Evolutionary conservation across 2,888 invertebrate genomes (phyloP).

Genomic region (Ophonus ardosiacus): DNA sequence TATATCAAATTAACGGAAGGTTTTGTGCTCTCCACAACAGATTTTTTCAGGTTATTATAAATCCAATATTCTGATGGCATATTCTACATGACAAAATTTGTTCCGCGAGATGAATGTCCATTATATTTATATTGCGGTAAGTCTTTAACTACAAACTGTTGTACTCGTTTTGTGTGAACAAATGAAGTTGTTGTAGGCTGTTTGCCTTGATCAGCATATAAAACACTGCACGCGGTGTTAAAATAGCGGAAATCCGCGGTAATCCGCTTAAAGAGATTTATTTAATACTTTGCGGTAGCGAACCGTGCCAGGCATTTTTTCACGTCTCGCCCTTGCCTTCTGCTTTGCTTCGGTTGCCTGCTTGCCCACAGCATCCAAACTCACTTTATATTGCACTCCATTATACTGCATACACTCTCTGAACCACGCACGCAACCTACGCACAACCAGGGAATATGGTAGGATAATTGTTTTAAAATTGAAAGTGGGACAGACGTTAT

Average conservation of each 20-base stretch:
- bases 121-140: no score
- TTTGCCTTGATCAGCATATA: slow-evolving; percentile 58
- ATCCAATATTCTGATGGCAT: no score
- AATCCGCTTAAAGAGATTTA: slow-evolving; percentile 62
- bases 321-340: slow-evolving; percentile 42
- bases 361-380: no score
- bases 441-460: not conserved
- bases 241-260: slow-evolving; percentile 62
- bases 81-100: no score
- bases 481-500: no score
- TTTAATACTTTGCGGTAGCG: slow-evolving; percentile 62
- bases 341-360: no score
- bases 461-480: not conserved
- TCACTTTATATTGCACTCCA: not conserved
- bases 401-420: not conserved
- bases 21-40: no score
- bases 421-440: not conserved
- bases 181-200: slow-evolving; percentile 44
- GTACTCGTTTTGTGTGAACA: not conserved
- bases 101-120: no score
- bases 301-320: slow-evolving; percentile 45
- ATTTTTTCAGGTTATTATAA: no score
- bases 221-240: slow-evolving; percentile 52
- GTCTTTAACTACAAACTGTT: no score
- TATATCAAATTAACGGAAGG: no score